Conservation (phyloP, 2,797 vertebrate genomes). For the Hirundo rustica region DNA sequence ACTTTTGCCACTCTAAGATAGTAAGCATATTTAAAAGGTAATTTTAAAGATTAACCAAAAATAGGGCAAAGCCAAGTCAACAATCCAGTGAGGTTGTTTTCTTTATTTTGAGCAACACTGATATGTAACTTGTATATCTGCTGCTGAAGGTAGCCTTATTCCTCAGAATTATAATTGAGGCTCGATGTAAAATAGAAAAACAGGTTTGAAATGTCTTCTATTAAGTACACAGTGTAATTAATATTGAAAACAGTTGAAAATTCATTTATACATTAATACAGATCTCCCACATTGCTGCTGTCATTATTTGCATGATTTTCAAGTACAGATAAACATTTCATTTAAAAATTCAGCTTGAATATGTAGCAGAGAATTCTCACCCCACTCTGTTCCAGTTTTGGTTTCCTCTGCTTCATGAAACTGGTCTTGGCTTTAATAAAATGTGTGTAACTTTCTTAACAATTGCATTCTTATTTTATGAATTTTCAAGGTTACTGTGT, state of each 20-base stretch:
- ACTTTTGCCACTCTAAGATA: background rate
- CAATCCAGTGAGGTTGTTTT: background rate
- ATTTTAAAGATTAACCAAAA: background rate
- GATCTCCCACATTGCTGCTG: constrained; percentile 27
- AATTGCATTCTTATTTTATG: background rate
- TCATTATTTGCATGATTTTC: constrained; percentile 53
- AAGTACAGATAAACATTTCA: constrained; percentile 28
- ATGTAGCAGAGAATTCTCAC: background rate
- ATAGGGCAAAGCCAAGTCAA: background rate
- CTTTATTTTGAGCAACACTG: background rate
- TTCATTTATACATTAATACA: constrained; percentile 32
- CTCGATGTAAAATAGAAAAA: constrained; percentile 29
- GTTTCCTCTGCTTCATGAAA: background rate
- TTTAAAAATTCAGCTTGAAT: constrained; percentile 12
- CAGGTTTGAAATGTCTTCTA: constrained; percentile 38
- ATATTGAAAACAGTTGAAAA: constrained; percentile 56
- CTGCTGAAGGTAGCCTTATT: background rate
- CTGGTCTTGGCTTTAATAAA: background rate
- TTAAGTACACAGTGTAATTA: constrained; percentile 12
- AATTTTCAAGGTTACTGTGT: constrained; percentile 28
- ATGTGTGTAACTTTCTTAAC: background rate
- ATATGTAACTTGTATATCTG: background rate
- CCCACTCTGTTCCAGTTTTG: background rate
- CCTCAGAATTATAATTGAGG: background rate
- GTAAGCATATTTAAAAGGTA: background rate